phyloP scores from a whole-genome alignment of 2,797 vertebrate species.

The Cossypha polioptera region DNA sequence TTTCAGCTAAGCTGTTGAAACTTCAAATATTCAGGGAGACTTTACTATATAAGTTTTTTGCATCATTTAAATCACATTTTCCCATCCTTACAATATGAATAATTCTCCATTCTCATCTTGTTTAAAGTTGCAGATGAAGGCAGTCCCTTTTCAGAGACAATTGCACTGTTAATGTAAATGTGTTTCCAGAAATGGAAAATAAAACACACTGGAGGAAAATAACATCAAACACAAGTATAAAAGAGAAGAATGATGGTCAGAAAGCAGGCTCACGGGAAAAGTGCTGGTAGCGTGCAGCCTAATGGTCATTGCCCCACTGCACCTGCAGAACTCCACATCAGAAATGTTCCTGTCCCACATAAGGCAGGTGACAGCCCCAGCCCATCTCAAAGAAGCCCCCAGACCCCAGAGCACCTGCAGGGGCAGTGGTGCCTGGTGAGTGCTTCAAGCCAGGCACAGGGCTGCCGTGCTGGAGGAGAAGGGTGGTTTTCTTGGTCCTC shows the following conservation, averaged over 20 bases:
- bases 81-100: background rate
- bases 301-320: background rate
- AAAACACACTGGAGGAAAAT: conserved; percentile 59
- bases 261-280: background rate
- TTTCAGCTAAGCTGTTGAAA: background rate
- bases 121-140: conserved; percentile 8
- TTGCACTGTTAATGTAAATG: conserved; percentile 38
- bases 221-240: conserved; percentile 5
- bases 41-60: background rate
- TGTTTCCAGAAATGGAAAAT: conserved; percentile 52
- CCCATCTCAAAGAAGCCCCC: background rate
- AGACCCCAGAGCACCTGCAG: background rate
- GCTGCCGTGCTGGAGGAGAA: accelerated
- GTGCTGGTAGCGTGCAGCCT: background rate
- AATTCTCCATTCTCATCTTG: background rate
- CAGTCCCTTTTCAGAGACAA: background rate
- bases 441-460: background rate
- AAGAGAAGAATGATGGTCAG: conserved; percentile 21
- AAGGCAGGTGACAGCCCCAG: too few relatives aligned
- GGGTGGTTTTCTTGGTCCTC: background rate
- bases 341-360: background rate
- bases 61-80: background rate
- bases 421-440: accelerated
- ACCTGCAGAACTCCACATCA: background rate
- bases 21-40: background rate